phyloP scores from a whole-genome alignment of 2,797 vertebrate species.

The Coranthus polyacanthus region DNA sequence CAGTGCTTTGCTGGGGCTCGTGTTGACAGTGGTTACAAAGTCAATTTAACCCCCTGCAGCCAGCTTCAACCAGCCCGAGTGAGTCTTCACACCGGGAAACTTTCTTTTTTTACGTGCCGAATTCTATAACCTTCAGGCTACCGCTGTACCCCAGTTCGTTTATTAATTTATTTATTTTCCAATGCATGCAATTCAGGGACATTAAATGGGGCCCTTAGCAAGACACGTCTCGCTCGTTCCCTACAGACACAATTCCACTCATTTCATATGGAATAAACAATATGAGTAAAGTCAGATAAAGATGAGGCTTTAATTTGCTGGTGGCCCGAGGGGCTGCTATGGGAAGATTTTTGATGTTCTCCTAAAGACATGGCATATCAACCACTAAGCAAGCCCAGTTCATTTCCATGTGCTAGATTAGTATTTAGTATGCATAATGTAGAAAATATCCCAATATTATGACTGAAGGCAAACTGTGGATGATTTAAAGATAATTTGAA shows the following conservation, averaged over 20 bases:
- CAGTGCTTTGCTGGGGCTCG: constrained; percentile 6
- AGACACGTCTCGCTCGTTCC: constrained; percentile 25
- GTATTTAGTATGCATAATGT: constrained; percentile 50
- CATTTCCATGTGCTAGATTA: constrained; percentile 50
- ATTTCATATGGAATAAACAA: constrained; percentile 57
- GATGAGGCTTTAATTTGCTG: constrained; percentile 53
- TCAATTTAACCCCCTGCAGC: constrained; percentile 25
- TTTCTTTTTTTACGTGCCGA: constrained; percentile 19
- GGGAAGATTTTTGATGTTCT: constrained; percentile 42
- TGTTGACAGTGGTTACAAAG: constrained; percentile 42
- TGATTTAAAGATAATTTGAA: constrained; percentile 55
- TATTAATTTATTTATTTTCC: constrained; percentile 26
- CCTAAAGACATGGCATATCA: constrained; percentile 53
- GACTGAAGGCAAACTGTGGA: constrained; percentile 48
- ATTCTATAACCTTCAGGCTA: constrained; percentile 40
- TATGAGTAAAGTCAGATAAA: constrained; percentile 59
- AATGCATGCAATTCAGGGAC: constrained; percentile 28
- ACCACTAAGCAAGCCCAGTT: constrained; percentile 31
- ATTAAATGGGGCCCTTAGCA: constrained; percentile 45
- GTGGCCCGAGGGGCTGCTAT: constrained; percentile 28
- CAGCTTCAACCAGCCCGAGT: constrained; percentile 26
- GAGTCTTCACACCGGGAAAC: constrained; percentile 45
- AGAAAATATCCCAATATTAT: constrained; percentile 44
- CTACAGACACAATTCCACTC: constrained; percentile 38
- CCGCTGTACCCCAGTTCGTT: constrained; percentile 21